These are phyloP conservation scores for Megamerina dolium DNA, from an alignment of 2,888 invertebrate species.

Conservation along the genomic window DNA sequence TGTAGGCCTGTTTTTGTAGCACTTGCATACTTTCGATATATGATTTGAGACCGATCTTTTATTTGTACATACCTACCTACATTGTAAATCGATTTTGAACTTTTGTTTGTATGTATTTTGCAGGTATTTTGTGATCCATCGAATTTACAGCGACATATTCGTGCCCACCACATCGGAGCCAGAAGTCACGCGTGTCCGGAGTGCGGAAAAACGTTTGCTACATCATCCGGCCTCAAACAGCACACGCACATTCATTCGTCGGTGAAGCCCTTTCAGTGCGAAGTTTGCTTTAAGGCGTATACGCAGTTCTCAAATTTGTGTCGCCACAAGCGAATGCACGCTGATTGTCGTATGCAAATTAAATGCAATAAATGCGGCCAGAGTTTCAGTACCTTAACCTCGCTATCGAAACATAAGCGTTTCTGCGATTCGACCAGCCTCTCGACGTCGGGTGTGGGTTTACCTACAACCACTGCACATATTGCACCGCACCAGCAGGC, in stretches of 20 bases:
- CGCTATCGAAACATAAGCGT: conserved; percentile 90
- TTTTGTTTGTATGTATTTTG: too few species aligned
- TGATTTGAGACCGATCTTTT: too few species aligned
- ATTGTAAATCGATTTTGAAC: too few species aligned
- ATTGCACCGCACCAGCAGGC: conserved; percentile 21
- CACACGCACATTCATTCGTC: conserved; percentile 99
- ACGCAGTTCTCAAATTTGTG: conserved; percentile 99
- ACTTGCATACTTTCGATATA: background rate
- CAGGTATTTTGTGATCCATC: conserved; percentile 94
- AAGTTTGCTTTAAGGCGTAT: conserved; percentile 96
- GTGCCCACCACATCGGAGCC: conserved; percentile 91
- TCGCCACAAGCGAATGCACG: conserved; percentile 99
- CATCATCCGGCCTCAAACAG: conserved; percentile 96
- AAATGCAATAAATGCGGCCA: conserved; percentile 93
- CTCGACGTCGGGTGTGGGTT: conserved; percentile 42
- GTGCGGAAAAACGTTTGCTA: conserved; percentile 98
- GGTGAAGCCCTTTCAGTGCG: conserved; percentile 95
- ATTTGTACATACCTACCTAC: too few species aligned
- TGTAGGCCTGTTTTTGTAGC: background rate
- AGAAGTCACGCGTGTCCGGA: conserved; percentile 95
- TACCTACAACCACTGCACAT: conserved; percentile 46
- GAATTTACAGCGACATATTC: conserved; percentile 93
- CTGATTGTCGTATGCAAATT: conserved; percentile 86
- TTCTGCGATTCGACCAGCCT: conserved; percentile 80
- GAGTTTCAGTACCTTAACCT: conserved; percentile 85